Evolutionary conservation across 2,113 vertebrate genomes (phyloP).

Genomic region (Coturnix japonica): DNA sequence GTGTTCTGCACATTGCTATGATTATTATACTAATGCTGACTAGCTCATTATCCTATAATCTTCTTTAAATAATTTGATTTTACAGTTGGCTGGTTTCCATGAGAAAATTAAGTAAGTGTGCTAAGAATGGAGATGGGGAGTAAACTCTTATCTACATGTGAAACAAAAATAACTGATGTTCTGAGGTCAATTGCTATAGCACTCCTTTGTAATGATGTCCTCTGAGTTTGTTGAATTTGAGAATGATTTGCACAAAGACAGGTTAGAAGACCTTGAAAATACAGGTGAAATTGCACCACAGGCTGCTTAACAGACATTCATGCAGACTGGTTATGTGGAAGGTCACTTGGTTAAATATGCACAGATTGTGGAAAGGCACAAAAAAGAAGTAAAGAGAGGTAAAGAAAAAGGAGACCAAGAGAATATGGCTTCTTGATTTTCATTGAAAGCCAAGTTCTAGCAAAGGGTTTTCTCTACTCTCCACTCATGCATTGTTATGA

Average conservation of each 20-base stretch:
- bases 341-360: neutral
- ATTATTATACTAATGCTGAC: slow-evolving; percentile 13
- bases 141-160: neutral
- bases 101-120: slow-evolving; percentile 3
- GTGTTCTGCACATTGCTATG: neutral
- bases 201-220: neutral
- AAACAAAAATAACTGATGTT: slow-evolving; percentile 21
- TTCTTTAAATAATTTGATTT: slow-evolving; percentile 62
- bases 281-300: neutral
- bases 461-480: neutral
- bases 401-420: neutral
- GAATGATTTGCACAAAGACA: neutral
- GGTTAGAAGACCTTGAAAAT: neutral
- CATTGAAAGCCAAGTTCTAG: neutral
- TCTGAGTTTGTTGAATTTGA: neutral
- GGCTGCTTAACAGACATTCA: neutral
- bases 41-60: slow-evolving; percentile 29
- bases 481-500: neutral
- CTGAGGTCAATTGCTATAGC: neutral
- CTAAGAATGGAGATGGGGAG: slow-evolving; percentile 9
- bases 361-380: neutral
- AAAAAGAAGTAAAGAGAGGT: neutral
- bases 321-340: neutral
- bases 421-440: neutral
- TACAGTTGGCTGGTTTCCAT: slow-evolving; percentile 28